Evolutionary conservation across 1,140 invertebrate genomes (phyloP).

Genomic region (Pachypeltis micranthus): DNA sequence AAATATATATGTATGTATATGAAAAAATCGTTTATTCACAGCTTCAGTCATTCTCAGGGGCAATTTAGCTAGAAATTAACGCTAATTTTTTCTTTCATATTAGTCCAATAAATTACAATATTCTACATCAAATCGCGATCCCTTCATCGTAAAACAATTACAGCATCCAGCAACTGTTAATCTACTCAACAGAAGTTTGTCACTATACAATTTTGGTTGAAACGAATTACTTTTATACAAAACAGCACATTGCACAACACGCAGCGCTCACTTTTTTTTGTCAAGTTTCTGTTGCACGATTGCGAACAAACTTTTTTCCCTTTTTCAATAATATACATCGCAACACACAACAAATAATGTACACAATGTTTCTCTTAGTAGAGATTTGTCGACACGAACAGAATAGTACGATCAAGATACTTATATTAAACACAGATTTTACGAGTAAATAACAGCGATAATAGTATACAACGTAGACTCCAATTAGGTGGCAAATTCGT

Average conservation of each 20-base stretch:
- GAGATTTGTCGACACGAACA: no score
- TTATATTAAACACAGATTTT: no score
- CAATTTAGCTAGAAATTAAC: constrained; percentile 12
- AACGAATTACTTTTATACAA: background rate
- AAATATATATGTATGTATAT: no score
- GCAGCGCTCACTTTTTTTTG: background rate
- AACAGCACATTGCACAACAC: background rate
- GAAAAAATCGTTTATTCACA: constrained; percentile 21
- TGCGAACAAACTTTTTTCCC: no score
- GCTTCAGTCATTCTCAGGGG: constrained; percentile 19
- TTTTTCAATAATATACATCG: no score
- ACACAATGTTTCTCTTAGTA: no score
- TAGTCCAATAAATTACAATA: constrained; percentile 19
- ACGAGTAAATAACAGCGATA: no score
- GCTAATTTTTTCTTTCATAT: constrained; percentile 6
- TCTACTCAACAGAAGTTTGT: background rate
- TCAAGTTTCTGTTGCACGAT: background rate
- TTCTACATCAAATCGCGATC: no score
- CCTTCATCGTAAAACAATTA: background rate
- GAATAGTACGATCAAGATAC: no score
- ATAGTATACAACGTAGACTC: no score
- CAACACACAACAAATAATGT: no score
- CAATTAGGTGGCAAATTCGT: no score
- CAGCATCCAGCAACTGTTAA: background rate
- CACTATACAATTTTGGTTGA: background rate